phyloP scores from a whole-genome alignment of 2,888 invertebrate species.

The Acanthococcus lagerstroemiae region DNA sequence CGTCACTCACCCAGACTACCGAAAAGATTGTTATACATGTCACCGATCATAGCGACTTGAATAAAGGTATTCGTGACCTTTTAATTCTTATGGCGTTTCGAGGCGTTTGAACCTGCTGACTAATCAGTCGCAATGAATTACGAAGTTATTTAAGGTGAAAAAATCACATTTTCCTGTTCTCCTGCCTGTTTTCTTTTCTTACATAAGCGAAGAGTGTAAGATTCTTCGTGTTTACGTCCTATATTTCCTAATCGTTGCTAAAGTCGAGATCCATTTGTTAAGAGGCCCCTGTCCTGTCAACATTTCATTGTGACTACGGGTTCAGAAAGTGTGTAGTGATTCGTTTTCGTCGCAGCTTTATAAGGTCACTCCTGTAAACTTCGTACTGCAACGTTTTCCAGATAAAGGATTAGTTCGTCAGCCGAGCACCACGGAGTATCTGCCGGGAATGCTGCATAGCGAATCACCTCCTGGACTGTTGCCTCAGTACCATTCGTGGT shows the following conservation, averaged over 20 bases:
- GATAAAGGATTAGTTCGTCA: conserved; percentile 54
- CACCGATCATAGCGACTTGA: conserved; percentile 42
- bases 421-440: conserved; percentile 78
- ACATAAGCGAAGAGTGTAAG: too few relatives aligned
- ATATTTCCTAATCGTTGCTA: too few relatives aligned
- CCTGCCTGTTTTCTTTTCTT: background rate
- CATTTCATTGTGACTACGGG: too few relatives aligned
- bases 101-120: background rate
- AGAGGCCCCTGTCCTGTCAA: too few relatives aligned
- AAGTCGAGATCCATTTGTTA: too few relatives aligned
- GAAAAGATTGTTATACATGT: conserved; percentile 45
- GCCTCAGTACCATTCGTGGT: conserved; percentile 41
- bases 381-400: too few relatives aligned
- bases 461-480: conserved; percentile 55
- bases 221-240: too few relatives aligned
- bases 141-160: background rate
- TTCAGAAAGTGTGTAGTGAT: too few relatives aligned
- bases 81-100: background rate
- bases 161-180: background rate
- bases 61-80: conserved; percentile 40
- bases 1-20: conserved; percentile 35
- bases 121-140: too few relatives aligned
- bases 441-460: conserved; percentile 81
- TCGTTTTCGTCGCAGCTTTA: too few relatives aligned
- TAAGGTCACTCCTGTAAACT: too few relatives aligned